phyloP scores from a whole-genome alignment of 1,140 invertebrate species.

The Pentalonia nigronervosa region DNA sequence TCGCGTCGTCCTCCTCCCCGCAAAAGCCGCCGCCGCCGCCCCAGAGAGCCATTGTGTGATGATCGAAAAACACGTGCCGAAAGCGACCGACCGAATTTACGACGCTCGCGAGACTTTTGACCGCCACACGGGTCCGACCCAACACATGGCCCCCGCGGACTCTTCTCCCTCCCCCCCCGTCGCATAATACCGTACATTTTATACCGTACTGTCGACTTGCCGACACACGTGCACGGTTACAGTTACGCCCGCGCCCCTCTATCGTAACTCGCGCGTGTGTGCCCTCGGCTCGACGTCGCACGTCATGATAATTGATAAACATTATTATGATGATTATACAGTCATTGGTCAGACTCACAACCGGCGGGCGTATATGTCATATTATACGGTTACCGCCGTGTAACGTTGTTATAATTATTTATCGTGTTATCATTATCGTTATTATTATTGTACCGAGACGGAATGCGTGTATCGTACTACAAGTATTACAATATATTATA shows the following conservation, averaged over 20 bases:
- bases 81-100: slow-evolving; percentile 42
- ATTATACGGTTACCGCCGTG: background rate
- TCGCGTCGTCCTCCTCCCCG: background rate
- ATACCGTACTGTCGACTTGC: background rate
- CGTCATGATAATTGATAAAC: background rate
- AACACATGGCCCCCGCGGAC: background rate
- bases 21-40: background rate
- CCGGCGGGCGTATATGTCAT: background rate
- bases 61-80: slow-evolving; percentile 49
- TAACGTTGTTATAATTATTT: background rate
- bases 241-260: background rate
- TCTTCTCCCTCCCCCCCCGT: background rate
- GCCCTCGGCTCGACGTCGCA: background rate
- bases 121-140: background rate
- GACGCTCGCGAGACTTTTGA: slow-evolving; percentile 50
- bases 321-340: background rate
- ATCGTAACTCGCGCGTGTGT: background rate
- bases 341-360: background rate
- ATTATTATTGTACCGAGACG: background rate
- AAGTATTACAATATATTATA: background rate
- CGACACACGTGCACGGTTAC: background rate
- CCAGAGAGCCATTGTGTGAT: background rate
- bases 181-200: background rate
- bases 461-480: background rate
- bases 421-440: background rate